These are phyloP conservation scores for Oceanodroma leucorhoa DNA, from an alignment of 2,797 vertebrate species.

Conservation along the genomic window DNA sequence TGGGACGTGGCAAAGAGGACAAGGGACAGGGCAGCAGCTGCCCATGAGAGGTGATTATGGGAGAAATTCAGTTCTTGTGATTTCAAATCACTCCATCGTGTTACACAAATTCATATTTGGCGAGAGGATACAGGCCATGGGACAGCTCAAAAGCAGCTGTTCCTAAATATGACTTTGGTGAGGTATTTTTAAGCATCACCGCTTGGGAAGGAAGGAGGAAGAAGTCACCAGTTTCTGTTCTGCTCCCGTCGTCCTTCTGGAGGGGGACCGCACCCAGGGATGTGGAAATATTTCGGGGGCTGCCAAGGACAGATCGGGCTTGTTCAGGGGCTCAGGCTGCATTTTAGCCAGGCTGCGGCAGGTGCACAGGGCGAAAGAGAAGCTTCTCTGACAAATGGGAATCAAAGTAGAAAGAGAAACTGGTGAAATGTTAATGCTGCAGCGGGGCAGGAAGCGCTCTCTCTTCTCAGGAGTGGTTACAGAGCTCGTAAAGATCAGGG, in stretches of 20 bases:
- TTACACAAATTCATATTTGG: background rate
- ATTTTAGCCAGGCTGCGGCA: background rate
- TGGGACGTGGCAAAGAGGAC: background rate
- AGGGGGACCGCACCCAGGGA: background rate
- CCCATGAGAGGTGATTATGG: background rate
- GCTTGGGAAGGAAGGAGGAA: background rate
- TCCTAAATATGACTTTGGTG: background rate
- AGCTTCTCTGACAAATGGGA: background rate
- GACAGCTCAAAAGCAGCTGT: background rate
- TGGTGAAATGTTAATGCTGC: background rate
- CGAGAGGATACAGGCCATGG: background rate
- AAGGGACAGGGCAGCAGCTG: background rate
- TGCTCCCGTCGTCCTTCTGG: background rate
- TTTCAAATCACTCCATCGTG: fast-evolving
- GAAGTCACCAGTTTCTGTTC: background rate
- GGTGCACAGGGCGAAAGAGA: background rate
- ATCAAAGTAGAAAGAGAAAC: background rate
- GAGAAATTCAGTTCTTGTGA: background rate
- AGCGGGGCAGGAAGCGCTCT: fast-evolving
- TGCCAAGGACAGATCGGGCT: background rate
- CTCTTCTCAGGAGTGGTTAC: background rate
- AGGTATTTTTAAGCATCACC: background rate
- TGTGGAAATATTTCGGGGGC: background rate
- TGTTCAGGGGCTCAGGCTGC: background rate
- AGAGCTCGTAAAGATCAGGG: background rate